A percentile compares a stretch with the other conserved stretches of the same genome.
Evolutionary conservation across 2,888 invertebrate species (phyloP).

Genomic region (Mallateleia sp.): DNA sequence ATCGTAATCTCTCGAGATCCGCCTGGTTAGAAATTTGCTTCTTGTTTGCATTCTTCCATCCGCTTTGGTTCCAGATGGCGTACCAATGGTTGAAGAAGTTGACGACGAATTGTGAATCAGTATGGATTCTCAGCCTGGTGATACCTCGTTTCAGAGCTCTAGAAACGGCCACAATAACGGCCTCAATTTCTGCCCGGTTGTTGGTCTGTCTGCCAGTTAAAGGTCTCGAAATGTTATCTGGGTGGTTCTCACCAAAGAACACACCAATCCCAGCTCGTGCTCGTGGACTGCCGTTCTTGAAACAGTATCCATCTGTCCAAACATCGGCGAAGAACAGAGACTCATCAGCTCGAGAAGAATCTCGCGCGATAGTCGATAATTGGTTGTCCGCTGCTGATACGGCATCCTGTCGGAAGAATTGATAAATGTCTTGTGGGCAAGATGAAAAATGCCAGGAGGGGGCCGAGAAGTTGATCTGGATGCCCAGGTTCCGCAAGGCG

Average conservation of each 20-base stretch:
- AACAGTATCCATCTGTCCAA: neutral
- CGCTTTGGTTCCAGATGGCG: conserved; percentile 12
- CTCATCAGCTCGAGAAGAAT: too few relatives aligned
- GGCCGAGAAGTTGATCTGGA: too few relatives aligned
- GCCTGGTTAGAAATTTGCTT: conserved; percentile 3
- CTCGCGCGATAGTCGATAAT: too few relatives aligned
- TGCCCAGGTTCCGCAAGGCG: too few relatives aligned
- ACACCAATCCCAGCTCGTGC: conserved; percentile 5
- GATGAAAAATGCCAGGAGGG: too few relatives aligned
- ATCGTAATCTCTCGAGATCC: neutral
- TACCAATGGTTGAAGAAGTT: neutral
- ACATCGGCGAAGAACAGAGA: neutral
- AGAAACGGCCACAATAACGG: conserved; percentile 9
- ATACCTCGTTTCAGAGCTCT: neutral
- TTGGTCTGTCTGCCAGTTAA: neutral
- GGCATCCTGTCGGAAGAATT: too few relatives aligned
- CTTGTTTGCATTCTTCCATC: conserved; percentile 10
- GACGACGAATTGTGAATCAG: conserved; percentile 36
- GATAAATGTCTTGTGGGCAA: too few relatives aligned
- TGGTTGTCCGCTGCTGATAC: too few relatives aligned
- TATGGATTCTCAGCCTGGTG: conserved; percentile 1
- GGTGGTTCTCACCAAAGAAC: neutral
- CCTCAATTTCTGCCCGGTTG: conserved; percentile 27
- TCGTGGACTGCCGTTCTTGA: neutral
- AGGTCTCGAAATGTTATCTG: neutral